phyloP scores from a whole-genome alignment of 2,888 invertebrate species.

The Latheticus oryzae region DNA sequence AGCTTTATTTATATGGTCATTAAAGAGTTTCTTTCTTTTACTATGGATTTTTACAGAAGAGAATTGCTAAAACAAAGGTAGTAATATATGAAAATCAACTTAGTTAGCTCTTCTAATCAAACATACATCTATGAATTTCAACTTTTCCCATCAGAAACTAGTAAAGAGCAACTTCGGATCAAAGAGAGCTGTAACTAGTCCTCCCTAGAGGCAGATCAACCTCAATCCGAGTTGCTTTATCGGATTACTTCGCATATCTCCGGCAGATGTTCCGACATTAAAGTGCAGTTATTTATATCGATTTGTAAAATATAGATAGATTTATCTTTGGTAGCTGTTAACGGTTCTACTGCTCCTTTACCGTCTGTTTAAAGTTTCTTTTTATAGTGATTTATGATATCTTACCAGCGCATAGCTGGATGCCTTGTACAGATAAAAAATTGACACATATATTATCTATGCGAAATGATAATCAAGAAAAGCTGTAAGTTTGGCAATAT shows the following conservation, averaged over 20 bases:
- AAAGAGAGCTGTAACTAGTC: slow-evolving; percentile 46
- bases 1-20: slow-evolving; percentile 47
- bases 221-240: slow-evolving; percentile 44
- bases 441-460: slow-evolving; percentile 31
- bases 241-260: slow-evolving; percentile 50
- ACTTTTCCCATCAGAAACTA: slow-evolving; percentile 36
- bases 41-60: slow-evolving; percentile 25
- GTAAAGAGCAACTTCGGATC: slow-evolving; percentile 40
- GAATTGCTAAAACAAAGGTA: slow-evolving; percentile 16
- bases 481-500: slow-evolving; percentile 6
- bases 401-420: slow-evolving; percentile 24
- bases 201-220: slow-evolving; percentile 44
- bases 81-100: slow-evolving; percentile 17
- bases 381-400: slow-evolving; percentile 41
- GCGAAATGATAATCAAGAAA: slow-evolving; percentile 12
- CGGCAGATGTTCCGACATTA: slow-evolving; percentile 55
- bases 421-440: slow-evolving; percentile 33
- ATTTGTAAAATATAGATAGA: slow-evolving; percentile 46
- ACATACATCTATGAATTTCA: slow-evolving; percentile 40
- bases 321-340: slow-evolving; percentile 35
- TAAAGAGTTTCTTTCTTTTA: slow-evolving; percentile 36
- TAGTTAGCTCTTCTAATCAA: slow-evolving; percentile 26
- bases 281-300: slow-evolving; percentile 54
- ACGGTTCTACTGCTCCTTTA: slow-evolving; percentile 26
- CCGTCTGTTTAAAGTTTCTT: slow-evolving; percentile 24